These are phyloP conservation scores for Meloidogyne chitwoodi DNA, from an alignment of 1,140 invertebrate genomes.

Conservation along the genomic window DNA sequence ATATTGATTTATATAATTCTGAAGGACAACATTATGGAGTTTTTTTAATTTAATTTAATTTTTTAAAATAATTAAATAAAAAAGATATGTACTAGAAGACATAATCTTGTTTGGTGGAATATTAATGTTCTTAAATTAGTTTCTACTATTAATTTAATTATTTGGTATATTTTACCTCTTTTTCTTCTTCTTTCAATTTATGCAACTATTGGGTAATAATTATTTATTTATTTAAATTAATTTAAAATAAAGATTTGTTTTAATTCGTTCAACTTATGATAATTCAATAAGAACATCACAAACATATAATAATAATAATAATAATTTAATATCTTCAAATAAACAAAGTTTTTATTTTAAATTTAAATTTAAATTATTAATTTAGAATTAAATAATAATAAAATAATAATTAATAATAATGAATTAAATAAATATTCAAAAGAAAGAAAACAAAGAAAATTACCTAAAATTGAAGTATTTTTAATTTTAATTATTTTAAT, in stretches of 20 bases:
- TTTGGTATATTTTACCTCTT: slow-evolving; percentile 48
- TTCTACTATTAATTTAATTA: slow-evolving; percentile 46
- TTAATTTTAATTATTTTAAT: neutral
- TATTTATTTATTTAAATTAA: neutral
- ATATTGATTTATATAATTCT: slow-evolving; percentile 39
- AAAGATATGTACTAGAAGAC: slow-evolving; percentile 50
- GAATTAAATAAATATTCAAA: neutral
- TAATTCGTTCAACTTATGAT: slow-evolving; percentile 36
- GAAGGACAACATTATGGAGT: slow-evolving; percentile 35
- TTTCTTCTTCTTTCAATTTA: slow-evolving; percentile 47
- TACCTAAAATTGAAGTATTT: neutral
- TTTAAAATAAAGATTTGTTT: slow-evolving; percentile 21
- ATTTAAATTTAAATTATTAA: neutral
- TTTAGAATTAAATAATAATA: slow-evolving; percentile 6
- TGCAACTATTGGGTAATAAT: slow-evolving; percentile 39
- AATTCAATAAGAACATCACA: slow-evolving; percentile 14
- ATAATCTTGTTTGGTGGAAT: slow-evolving; percentile 28
- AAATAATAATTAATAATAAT: too few relatives aligned
- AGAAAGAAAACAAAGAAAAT: neutral
- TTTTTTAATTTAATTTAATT: neutral
- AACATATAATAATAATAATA: too few relatives aligned
- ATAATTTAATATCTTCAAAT: too few relatives aligned
- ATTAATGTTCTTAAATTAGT: slow-evolving; percentile 51
- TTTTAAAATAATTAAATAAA: neutral
- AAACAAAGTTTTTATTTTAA: too few relatives aligned